These are phyloP conservation scores for Tylochromis polylepis DNA, from an alignment of 2,113 vertebrate genomes.

Conservation along the genomic window DNA sequence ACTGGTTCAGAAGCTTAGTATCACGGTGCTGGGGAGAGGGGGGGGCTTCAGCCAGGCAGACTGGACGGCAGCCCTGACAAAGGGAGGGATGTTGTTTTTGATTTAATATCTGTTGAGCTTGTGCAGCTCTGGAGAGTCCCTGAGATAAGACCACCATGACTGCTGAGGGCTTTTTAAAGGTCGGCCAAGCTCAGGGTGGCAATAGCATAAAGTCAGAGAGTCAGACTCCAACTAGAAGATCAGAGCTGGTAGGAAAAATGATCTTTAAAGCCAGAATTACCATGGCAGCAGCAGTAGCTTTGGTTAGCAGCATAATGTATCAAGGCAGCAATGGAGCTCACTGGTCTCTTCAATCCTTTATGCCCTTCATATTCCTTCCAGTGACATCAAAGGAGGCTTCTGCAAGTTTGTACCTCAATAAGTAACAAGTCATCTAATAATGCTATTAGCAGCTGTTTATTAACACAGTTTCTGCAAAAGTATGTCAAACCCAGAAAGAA, in stretches of 20 bases:
- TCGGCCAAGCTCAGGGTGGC: neutral
- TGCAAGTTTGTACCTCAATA: neutral
- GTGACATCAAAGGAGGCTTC: neutral
- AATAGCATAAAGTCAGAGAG: neutral
- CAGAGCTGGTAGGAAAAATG: neutral
- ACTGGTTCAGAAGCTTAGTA: neutral
- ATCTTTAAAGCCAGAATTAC: neutral
- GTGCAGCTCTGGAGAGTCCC: neutral
- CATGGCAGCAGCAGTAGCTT: neutral
- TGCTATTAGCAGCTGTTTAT: neutral
- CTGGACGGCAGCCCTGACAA: neutral
- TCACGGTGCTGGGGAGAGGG: neutral
- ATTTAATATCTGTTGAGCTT: constrained; percentile 13
- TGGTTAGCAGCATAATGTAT: neutral
- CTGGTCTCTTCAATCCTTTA: neutral
- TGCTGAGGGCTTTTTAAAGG: neutral
- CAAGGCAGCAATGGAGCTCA: neutral
- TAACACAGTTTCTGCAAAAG: neutral
- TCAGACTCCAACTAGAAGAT: neutral
- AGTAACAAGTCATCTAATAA: neutral
- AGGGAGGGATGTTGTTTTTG: constrained; percentile 17
- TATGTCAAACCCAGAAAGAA: neutral
- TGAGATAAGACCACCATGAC: constrained; percentile 15
- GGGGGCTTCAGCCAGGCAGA: neutral
- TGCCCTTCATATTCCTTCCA: neutral